phyloP scores from a whole-genome alignment of 2,888 invertebrate genomes.

The Mactromeris polynyma region DNA sequence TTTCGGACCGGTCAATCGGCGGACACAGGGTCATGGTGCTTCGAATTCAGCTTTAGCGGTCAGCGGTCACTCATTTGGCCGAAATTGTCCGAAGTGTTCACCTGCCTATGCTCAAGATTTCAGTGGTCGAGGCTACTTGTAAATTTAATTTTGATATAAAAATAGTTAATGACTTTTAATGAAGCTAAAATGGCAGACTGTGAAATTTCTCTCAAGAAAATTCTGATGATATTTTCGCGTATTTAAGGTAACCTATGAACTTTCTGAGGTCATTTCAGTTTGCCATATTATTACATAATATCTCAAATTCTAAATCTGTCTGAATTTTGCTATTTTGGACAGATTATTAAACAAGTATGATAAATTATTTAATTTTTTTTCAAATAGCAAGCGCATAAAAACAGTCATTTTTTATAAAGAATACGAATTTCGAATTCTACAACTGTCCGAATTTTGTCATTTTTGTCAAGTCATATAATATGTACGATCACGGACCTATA shows the following conservation, averaged over 20 bases:
- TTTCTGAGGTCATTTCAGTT: neutral
- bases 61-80: conserved; percentile 66
- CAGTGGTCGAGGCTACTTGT: conserved; percentile 44
- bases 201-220: conserved; percentile 12
- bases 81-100: conserved; percentile 65
- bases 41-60: conserved; percentile 59
- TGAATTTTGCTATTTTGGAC: too few relatives aligned
- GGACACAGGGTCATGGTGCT: conserved; percentile 70
- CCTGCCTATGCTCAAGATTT: conserved; percentile 57
- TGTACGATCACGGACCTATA: too few relatives aligned
- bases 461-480: too few relatives aligned
- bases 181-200: conserved; percentile 19
- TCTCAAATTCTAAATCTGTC: too few relatives aligned
- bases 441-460: too few relatives aligned
- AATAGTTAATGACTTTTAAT: conserved; percentile 38
- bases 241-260: conserved; percentile 9
- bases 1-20: conserved; percentile 69
- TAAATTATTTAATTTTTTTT: too few relatives aligned
- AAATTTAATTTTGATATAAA: conserved; percentile 60
- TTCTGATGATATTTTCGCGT: neutral
- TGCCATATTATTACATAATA: too few relatives aligned
- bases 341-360: too few relatives aligned
- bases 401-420: too few relatives aligned
- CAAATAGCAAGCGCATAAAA: too few relatives aligned
- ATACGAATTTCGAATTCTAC: too few relatives aligned